Percentiles rank a stretch among this genome's conserved stretches.
Conservation (phyloP, 2,888 invertebrate species). For the Camponotus fellah region DNA sequence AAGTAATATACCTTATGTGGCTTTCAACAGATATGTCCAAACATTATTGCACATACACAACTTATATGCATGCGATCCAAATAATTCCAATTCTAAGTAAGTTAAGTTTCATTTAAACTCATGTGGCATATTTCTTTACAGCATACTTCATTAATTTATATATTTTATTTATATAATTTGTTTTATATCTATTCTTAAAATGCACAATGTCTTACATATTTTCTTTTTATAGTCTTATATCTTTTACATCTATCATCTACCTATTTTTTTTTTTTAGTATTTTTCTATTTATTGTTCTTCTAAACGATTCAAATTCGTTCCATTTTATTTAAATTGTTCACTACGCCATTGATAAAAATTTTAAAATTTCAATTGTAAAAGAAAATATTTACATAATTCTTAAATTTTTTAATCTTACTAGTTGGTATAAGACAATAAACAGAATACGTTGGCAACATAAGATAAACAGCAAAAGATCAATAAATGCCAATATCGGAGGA, state of each 20-base stretch:
- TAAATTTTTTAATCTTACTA: constrained; percentile 76
- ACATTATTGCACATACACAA: constrained; percentile 91
- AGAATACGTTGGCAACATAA: constrained; percentile 90
- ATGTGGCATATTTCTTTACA: no score
- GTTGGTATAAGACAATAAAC: constrained; percentile 90
- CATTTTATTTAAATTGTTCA: no score
- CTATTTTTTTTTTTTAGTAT: no score
- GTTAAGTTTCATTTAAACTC: constrained; percentile 60
- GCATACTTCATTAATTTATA: no score
- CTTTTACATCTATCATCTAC: no score
- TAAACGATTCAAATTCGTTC: no score
- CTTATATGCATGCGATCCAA: constrained; percentile 90
- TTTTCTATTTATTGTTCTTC: no score
- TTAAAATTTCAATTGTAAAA: not conserved
- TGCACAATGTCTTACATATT: no score
- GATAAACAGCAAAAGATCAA: constrained; percentile 87
- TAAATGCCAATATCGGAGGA: constrained; percentile 85
- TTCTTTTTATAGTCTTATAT: no score
- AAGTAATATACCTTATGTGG: constrained; percentile 88
- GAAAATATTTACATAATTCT: constrained; percentile 6
- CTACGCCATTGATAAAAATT: not conserved
- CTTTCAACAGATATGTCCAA: constrained; percentile 92
- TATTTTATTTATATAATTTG: no score
- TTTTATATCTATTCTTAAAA: no score
- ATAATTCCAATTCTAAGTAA: constrained; percentile 74